Conservation (phyloP, 1,140 invertebrate species). For the Lordiphosa collinella region DNA sequence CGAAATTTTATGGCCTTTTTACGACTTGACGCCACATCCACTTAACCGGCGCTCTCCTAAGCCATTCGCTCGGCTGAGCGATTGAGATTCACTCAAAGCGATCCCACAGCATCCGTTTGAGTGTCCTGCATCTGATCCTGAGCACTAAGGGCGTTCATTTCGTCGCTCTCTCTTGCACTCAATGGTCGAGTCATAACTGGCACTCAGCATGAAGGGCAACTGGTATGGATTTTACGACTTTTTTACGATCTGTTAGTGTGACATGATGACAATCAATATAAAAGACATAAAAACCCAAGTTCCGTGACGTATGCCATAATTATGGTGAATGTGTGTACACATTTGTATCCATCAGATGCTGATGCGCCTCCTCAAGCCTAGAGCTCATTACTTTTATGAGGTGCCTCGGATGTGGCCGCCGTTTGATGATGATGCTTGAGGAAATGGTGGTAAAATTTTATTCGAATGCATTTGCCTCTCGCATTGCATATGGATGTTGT, state of each 20-base stretch:
- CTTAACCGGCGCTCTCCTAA: constrained; percentile 24
- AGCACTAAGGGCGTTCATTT: constrained; percentile 28
- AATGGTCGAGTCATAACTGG: constrained; percentile 10
- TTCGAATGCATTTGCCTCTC: constrained; percentile 66
- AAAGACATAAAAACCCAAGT: constrained; percentile 74
- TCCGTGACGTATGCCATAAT: constrained; percentile 78
- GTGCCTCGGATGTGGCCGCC: constrained; percentile 57
- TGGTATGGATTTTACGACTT: constrained; percentile 67
- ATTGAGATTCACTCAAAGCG: constrained; percentile 11
- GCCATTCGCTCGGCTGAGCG: not conserved
- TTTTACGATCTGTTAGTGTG: constrained; percentile 79
- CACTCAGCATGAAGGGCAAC: not conserved
- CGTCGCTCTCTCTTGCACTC: constrained; percentile 9
- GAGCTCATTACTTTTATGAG: constrained; percentile 75
- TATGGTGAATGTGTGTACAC: constrained; percentile 40
- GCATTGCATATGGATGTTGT: constrained; percentile 61
- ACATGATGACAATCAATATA: constrained; percentile 78
- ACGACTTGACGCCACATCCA: constrained; percentile 79
- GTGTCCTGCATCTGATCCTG: constrained; percentile 29
- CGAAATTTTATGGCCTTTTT: constrained; percentile 73
- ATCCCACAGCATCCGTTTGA: constrained; percentile 14
- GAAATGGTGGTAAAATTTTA: constrained; percentile 76
- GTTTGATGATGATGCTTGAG: constrained; percentile 63
- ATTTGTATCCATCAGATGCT: constrained; percentile 57
- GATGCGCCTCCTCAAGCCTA: constrained; percentile 37